A percentile compares a stretch with the other conserved stretches of the same genome.
Conservation (phyloP, 2,797 vertebrate species). For the Zonotrichia albicollis region DNA sequence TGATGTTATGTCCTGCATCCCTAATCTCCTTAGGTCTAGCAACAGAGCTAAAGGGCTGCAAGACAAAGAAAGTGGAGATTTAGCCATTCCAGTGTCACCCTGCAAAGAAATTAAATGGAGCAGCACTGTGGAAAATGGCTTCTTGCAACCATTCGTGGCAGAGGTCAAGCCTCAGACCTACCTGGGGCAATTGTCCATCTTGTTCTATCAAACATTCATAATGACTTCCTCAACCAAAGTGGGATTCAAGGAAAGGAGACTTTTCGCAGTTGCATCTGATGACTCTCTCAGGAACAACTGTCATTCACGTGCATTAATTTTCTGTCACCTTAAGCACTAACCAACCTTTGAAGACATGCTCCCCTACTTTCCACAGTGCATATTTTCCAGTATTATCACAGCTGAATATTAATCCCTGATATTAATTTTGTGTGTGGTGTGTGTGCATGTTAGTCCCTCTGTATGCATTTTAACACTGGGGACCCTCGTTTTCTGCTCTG, state of each 20-base stretch:
- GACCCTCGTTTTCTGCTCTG: background rate
- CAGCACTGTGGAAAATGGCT: background rate
- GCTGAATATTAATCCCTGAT: conserved; percentile 19
- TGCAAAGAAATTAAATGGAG: conserved; percentile 40
- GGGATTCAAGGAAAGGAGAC: conserved; percentile 12
- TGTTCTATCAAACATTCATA: conserved; percentile 42
- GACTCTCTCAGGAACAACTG: conserved; percentile 29
- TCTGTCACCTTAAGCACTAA: conserved; percentile 47
- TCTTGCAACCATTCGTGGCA: background rate
- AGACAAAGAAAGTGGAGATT: conserved; percentile 29
- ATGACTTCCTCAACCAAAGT: background rate
- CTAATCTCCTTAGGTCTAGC: conserved; percentile 48
- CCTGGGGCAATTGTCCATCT: conserved; percentile 37
- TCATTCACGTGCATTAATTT: conserved; percentile 19
- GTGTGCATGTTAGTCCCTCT: background rate
- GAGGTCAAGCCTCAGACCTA: conserved; percentile 48
- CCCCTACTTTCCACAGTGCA: background rate
- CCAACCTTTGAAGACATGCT: conserved; percentile 3
- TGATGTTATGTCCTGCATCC: conserved; percentile 52
- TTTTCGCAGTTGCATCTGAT: background rate
- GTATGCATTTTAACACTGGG: background rate
- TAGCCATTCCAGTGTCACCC: background rate
- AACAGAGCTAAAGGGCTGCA: background rate
- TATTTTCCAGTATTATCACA: conserved; percentile 14
- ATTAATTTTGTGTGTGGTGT: background rate